Evolutionary conservation across 2,888 invertebrate species (phyloP).

Genomic region (Ichneumon xanthorius): DNA sequence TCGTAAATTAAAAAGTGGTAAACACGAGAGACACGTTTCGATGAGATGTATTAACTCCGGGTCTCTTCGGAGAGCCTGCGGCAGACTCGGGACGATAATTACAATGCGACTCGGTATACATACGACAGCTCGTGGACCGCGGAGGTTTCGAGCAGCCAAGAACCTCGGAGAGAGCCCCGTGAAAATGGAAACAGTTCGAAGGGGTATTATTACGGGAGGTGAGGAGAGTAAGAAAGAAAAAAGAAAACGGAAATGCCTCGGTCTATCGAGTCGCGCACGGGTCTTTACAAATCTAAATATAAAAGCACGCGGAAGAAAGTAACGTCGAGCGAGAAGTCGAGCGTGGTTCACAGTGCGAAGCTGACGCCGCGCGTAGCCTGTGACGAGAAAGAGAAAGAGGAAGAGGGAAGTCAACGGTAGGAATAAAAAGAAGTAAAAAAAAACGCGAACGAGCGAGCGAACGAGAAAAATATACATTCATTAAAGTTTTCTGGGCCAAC

Average conservation of each 20-base stretch:
- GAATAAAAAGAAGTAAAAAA: background rate
- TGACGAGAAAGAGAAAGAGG: conserved; percentile 17
- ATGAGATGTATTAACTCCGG: conserved; percentile 61
- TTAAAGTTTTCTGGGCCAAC: conserved; percentile 68
- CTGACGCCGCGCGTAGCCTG: conserved; percentile 3
- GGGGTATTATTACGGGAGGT: background rate
- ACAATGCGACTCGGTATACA: conserved; percentile 44
- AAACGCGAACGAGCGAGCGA: conserved; percentile 34
- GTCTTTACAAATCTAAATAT: conserved; percentile 66
- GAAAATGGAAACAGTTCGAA: conserved; percentile 51
- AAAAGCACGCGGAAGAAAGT: conserved; percentile 52
- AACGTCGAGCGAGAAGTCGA: conserved; percentile 22
- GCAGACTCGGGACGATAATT: conserved; percentile 43
- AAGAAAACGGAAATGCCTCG: conserved; percentile 42
- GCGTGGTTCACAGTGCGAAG: conserved; percentile 9
- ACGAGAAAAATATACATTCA: conserved; percentile 68
- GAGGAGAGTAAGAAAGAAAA: conserved; percentile 19
- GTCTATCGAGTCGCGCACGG: conserved; percentile 48
- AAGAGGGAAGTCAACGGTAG: conserved; percentile 49
- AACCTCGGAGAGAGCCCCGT: conserved; percentile 54
- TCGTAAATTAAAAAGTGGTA: conserved; percentile 60
- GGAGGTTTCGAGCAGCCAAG: conserved; percentile 52
- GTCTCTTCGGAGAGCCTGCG: conserved; percentile 13
- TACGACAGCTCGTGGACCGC: background rate
- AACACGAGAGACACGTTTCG: conserved; percentile 46